Conservation (phyloP, 2,888 invertebrate species). For the Dolichomitus sp. region DNA sequence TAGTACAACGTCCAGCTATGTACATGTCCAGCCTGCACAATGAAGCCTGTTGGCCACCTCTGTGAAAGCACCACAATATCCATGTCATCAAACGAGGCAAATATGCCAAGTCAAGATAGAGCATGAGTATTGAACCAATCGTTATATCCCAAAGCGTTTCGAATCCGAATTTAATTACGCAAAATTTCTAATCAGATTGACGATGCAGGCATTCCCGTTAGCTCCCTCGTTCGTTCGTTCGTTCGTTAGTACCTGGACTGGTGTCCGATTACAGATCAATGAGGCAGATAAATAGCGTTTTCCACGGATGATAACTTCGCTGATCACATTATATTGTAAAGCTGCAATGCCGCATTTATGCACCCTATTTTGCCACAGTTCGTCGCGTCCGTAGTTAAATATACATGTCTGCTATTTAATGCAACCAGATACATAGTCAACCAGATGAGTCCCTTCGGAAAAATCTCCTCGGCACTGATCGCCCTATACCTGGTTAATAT, state of each 20-base stretch:
- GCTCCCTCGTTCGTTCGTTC: neutral
- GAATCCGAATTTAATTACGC: slow-evolving; percentile 62
- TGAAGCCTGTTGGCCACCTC: neutral
- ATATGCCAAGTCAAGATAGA: neutral
- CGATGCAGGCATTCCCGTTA: slow-evolving; percentile 28
- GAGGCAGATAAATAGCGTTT: slow-evolving; percentile 54
- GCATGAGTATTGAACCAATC: neutral
- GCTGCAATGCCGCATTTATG: slow-evolving; percentile 17
- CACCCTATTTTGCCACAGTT: slow-evolving; percentile 23
- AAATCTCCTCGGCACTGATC: slow-evolving; percentile 31
- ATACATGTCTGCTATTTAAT: neutral
- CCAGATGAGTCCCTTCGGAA: slow-evolving; percentile 13
- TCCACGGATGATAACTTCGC: slow-evolving; percentile 43
- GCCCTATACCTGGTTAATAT: slow-evolving; percentile 53
- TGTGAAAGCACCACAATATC: neutral
- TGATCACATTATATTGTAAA: neutral
- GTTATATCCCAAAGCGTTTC: slow-evolving; percentile 1
- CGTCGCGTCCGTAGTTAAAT: slow-evolving; percentile 23
- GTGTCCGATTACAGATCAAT: slow-evolving; percentile 49
- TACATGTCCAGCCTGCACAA: neutral
- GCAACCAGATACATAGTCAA: too few species aligned
- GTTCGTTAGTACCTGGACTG: slow-evolving; percentile 34
- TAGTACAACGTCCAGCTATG: neutral
- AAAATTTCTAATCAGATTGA: slow-evolving; percentile 53
- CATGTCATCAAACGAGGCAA: slow-evolving; percentile 7